Base-by-base conservation (phyloP, 2,113 vertebrate species). In the Miniopterus natalensis region DNA sequence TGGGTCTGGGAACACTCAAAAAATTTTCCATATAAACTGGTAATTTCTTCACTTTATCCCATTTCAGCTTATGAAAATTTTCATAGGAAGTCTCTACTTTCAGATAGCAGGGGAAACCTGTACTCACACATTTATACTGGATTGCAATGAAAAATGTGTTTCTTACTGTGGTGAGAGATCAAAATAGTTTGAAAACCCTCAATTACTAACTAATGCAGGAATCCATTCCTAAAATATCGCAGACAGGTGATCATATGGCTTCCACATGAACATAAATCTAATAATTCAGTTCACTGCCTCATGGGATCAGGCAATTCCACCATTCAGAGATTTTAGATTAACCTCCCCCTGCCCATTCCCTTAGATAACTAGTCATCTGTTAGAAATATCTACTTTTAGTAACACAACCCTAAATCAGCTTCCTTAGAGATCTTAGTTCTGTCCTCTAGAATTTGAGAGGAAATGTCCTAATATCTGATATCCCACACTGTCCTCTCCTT, bases 331-430 rank as follows among this genome's bases (percentile, higher is more conserved):
- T 75, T 61, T 74, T 55, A 91, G 40, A 90, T 59, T 31, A 80
- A 42, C 25, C 42, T 36, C 36, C 36, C 36, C 36, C 36, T 36
- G 11, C 0, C n/a, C 17, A n/a, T 55, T 57, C 47, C 59, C 27
- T 75, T 59, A 6, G 61, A 85, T 45, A 75, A 73, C 0, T 71
- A 65, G 17, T 74, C 31, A 86, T 36, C 73, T 66, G 36, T 75
- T 42, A 86, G 31, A 84, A 92, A 84, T 59, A 89, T 0, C 73
- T 65, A 13, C 36, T 92, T 92, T 90, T 57, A 84, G 31, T 85
- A 85, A 36, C 31, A 84, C 31, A 40, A 66, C 18, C 13, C 65
- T 47, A 80, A 85, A 92, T 70, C 2, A 18, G 31, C 68, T 95
- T 78, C 63, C 63, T 71, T 15, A 84, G 12, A 59, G 59, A 74